Evolutionary conservation across 2,113 vertebrate genomes (phyloP).

Genomic region (Lutjanus erythropterus): DNA sequence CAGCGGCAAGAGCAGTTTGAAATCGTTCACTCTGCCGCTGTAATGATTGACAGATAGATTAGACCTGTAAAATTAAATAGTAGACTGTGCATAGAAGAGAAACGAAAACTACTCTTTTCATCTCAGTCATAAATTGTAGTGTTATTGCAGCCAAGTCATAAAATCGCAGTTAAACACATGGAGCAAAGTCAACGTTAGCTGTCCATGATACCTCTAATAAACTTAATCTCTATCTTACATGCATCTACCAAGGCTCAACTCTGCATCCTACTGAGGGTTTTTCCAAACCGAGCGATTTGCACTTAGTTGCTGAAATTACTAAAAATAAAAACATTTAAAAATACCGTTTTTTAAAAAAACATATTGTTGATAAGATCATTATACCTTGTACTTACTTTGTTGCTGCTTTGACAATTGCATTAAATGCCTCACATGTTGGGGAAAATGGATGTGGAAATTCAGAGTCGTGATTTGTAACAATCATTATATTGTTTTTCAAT

Average conservation of each 20-base stretch:
- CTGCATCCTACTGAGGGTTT: neutral
- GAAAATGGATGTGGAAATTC: neutral
- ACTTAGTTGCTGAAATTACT: too few species aligned
- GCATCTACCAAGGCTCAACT: neutral
- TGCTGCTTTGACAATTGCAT: neutral
- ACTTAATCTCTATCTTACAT: neutral
- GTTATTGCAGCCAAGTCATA: neutral
- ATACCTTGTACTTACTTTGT: neutral
- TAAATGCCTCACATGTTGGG: neutral
- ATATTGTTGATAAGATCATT: too few species aligned
- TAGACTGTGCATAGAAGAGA: too few species aligned
- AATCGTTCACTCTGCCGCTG: accelerated
- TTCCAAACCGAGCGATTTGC: too few species aligned
- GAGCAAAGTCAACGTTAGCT: too few species aligned
- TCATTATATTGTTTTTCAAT: neutral
- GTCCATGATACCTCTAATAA: neutral
- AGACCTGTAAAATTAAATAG: too few species aligned
- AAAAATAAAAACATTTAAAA: too few species aligned
- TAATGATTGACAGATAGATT: neutral
- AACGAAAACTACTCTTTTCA: neutral
- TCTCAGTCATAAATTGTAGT: neutral
- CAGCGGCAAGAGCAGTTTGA: neutral
- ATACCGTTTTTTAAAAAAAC: too few species aligned
- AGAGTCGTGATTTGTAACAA: neutral
- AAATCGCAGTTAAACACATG: neutral